Percentiles rank a stretch among this genome's conserved stretches.
Conservation (phyloP, 2,888 invertebrate species). For the Napeogenes inachia region DNA sequence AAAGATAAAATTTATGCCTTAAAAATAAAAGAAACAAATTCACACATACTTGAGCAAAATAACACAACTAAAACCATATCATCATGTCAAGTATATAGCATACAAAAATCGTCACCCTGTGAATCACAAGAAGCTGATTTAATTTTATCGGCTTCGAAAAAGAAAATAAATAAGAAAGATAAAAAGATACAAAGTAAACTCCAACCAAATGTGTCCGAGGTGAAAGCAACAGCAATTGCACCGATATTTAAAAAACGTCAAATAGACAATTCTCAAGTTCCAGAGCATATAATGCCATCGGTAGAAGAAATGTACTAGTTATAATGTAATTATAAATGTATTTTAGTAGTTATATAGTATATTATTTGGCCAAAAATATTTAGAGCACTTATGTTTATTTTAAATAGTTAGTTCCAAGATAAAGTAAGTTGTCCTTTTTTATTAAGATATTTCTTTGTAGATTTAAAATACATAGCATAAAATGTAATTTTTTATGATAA, state of each 20-base stretch:
- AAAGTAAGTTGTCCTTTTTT: no score
- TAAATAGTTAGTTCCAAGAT: no score
- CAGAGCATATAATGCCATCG: constrained; percentile 55
- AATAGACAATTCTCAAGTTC: constrained; percentile 45
- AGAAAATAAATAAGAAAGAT: constrained; percentile 41
- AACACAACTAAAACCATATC: constrained; percentile 31
- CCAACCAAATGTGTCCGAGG: constrained; percentile 25
- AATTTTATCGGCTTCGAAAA: constrained; percentile 41
- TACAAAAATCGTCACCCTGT: constrained; percentile 51
- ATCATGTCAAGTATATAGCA: constrained; percentile 51
- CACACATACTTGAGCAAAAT: constrained; percentile 19
- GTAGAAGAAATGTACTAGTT: constrained; percentile 44
- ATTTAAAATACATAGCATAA: no score
- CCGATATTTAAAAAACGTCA: constrained; percentile 46
- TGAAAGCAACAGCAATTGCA: constrained; percentile 28
- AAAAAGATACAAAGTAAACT: constrained; percentile 40
- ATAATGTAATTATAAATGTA: constrained; percentile 3
- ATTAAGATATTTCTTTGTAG: no score
- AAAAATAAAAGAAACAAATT: constrained; percentile 49
- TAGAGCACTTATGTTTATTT: no score
- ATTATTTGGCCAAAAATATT: neutral
- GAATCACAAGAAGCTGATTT: constrained; percentile 44
- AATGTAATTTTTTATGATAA: no score
- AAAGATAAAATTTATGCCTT: constrained; percentile 51
- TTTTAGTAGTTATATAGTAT: constrained; percentile 7